phyloP scores from a whole-genome alignment of 2,113 vertebrate genomes.

The Zosterops pallidus region DNA sequence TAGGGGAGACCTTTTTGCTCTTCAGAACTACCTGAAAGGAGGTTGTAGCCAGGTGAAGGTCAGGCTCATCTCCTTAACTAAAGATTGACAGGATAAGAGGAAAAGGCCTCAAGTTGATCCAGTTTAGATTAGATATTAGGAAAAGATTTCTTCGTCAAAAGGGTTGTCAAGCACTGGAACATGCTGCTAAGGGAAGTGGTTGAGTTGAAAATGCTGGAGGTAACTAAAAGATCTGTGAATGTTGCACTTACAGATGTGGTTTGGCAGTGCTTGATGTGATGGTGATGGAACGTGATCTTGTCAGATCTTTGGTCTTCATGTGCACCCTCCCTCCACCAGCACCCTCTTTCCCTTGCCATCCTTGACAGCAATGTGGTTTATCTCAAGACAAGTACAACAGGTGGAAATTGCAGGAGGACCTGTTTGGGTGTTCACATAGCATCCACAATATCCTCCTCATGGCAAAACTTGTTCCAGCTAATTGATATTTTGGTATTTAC shows the following conservation, averaged over 20 bases:
- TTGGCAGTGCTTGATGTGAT: background rate
- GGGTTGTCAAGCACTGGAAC: background rate
- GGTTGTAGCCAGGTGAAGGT: background rate
- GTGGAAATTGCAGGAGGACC: background rate
- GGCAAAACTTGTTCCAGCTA: background rate
- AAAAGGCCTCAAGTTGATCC: background rate
- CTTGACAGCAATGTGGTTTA: background rate
- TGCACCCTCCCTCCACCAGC: background rate
- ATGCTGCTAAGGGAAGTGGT: fast-evolving
- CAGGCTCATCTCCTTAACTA: background rate
- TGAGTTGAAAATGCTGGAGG: background rate
- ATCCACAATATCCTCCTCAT: background rate
- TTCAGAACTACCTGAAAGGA: background rate
- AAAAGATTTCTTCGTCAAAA: background rate
- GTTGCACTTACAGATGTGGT: fast-evolving
- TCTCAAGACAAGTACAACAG: too few relatives aligned
- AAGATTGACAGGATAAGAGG: background rate
- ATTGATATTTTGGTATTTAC: background rate
- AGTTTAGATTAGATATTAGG: background rate
- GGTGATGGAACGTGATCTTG: background rate
- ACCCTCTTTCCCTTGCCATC: background rate
- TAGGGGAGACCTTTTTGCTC: background rate
- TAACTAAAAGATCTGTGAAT: background rate
- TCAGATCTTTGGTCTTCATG: background rate
- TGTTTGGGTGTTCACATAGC: background rate